These are phyloP conservation scores for Tetranychus piercei DNA, from an alignment of 2,888 invertebrate species.

Conservation along the genomic window DNA sequence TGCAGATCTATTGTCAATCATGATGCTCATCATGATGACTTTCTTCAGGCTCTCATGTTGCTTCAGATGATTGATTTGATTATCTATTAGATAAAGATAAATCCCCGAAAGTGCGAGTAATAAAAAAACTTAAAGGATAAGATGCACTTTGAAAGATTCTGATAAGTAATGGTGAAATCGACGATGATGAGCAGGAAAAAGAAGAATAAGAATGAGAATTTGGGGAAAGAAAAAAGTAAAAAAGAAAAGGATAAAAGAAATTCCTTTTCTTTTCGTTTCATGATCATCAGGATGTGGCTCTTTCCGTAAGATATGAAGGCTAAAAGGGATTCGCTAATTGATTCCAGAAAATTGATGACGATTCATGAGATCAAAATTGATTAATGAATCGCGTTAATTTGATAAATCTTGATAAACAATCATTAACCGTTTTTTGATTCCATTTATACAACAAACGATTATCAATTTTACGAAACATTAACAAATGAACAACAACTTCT, in stretches of 20 bases:
- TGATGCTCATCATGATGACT: background rate
- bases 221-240: background rate
- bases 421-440: too few species aligned
- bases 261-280: background rate
- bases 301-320: background rate
- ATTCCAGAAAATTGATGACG: too few species aligned
- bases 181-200: background rate
- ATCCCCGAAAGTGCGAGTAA: background rate
- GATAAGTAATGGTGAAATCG: background rate
- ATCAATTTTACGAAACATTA: too few species aligned
- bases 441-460: too few species aligned
- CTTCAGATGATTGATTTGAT: background rate
- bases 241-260: background rate
- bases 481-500: too few species aligned
- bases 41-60: background rate
- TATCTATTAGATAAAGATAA: background rate
- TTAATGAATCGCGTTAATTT: too few species aligned
- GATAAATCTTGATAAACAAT: too few species aligned
- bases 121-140: background rate
- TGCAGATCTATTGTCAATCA: background rate
- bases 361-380: too few species aligned
- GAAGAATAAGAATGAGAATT: background rate
- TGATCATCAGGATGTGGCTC: background rate
- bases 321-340: background rate
- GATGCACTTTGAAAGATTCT: background rate